Percentiles rank a stretch among this genome's conserved stretches.
These are phyloP conservation scores for Drosophila heteroneura DNA, from an alignment of 2,888 invertebrate genomes.

Conservation along the genomic window DNA sequence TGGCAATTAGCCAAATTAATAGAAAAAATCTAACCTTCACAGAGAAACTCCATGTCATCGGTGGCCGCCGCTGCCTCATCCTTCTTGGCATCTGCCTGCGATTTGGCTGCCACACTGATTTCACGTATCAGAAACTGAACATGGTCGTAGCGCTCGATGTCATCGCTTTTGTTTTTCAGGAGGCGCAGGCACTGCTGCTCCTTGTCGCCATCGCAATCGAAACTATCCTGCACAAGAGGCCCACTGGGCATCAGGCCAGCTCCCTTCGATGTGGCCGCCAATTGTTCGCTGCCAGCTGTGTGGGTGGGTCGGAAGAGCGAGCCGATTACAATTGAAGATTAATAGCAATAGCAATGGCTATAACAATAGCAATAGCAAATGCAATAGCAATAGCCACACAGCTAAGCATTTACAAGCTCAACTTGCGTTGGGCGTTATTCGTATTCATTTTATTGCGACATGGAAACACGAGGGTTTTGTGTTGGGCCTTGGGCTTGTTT, in stretches of 20 bases:
- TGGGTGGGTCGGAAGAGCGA: background rate
- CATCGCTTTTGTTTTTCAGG: constrained; percentile 85
- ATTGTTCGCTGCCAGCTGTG: constrained; percentile 55
- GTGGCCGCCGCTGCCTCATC: constrained; percentile 62
- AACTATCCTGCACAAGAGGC: constrained; percentile 73
- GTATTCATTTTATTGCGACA: background rate
- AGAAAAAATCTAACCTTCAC: constrained; percentile 75
- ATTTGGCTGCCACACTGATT: constrained; percentile 86
- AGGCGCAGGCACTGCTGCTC: constrained; percentile 83
- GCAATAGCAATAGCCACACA: constrained; percentile 7
- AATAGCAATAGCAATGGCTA: constrained; percentile 16
- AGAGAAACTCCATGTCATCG: constrained; percentile 85
- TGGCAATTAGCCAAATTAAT: constrained; percentile 53
- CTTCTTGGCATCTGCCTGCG: constrained; percentile 87
- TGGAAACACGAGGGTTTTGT: background rate
- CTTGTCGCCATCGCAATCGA: constrained; percentile 80
- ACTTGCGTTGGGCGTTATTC: background rate
- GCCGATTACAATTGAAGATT: constrained; percentile 45
- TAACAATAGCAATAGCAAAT: background rate
- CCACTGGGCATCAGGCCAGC: constrained; percentile 34
- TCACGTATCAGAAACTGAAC: constrained; percentile 97
- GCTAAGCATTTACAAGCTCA: background rate
- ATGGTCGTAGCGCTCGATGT: constrained; percentile 90
- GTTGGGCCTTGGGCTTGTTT: background rate
- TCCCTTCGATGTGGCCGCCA: constrained; percentile 55